Base-by-base conservation (phyloP, 2,113 vertebrate genomes). In the Leptobrachium ailaonicum region DNA sequence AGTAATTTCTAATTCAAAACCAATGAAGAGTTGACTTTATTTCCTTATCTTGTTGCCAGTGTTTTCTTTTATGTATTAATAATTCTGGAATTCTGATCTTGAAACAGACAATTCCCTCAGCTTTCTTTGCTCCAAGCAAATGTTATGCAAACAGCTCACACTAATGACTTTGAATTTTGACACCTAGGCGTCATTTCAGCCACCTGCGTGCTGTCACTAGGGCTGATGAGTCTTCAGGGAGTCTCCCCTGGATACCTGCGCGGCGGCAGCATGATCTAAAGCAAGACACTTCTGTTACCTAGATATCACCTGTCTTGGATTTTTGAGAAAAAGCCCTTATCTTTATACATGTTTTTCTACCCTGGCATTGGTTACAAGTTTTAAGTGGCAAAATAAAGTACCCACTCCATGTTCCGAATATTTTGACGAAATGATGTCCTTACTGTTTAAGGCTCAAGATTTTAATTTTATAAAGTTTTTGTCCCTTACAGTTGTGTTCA, bases 131-230 rank as follows among this genome's bases (percentile, higher is more conserved):
- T 43, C n/a, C 20, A 44, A 50, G 13, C 3, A 45, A 72, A 80
- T 80, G 74, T 74, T 80, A 68, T 80, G 78, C 50, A 73, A 80
- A 80, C 78, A 74, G 20, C 4, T 3, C n/a, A 2, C 56, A 32
- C 10, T 74, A 80, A 80, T 80, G 50, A 80, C 42, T 66, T 14
- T 20, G 47, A 50, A 50, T 42, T 9, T 32, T 69, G 75, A 62
- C 53, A 62, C 6, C 41, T 7, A 44, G 72, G 45, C 74, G 53
- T 60, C 70, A 73, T 56, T 80, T 68, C n/a, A 45, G 20, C 58
- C 71, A 69, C 78, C 71, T 68, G 64, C 7, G 63, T 74, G 7
- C 41, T 43, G 64, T 80, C 71, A 41, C 71, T 14, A 40, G 78
- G 71, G 78, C 32, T 73, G 63, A 14, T n/a, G 41, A 41, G 44